A percentile compares a stretch with the other conserved stretches of the same genome.
Conservation (phyloP, 2,113 vertebrate genomes). For the Philantomba maxwellii region DNA sequence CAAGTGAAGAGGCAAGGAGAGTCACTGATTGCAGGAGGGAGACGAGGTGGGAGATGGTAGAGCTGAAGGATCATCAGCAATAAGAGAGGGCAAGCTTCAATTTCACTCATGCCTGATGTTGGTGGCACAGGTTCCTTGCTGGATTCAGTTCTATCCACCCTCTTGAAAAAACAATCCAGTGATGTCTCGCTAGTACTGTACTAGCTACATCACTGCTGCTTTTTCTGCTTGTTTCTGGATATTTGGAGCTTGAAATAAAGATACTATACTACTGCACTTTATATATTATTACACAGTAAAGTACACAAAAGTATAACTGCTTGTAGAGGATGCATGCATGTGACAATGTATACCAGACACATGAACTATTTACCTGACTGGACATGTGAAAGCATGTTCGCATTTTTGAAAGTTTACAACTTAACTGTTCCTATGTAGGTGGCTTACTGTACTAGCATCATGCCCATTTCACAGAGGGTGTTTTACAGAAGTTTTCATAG, state of each 20-base stretch:
- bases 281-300: background rate
- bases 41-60: background rate
- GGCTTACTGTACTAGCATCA: background rate
- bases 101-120: background rate
- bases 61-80: background rate
- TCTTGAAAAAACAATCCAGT: background rate
- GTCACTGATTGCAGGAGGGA: background rate
- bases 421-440: background rate
- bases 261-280: background rate
- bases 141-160: background rate
- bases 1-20: background rate
- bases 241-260: background rate
- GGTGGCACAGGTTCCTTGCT: background rate
- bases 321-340: background rate
- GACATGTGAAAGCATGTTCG: background rate
- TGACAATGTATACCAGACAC: background rate
- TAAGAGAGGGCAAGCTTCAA: background rate
- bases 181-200: background rate
- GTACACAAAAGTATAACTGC: background rate
- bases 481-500: background rate
- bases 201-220: background rate
- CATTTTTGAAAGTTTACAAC: background rate
- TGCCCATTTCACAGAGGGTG: background rate
- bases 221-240: background rate
- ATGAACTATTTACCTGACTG: background rate